Base-by-base conservation (phyloP, 2,113 vertebrate genomes). In the Lepisosteus osseus region DNA sequence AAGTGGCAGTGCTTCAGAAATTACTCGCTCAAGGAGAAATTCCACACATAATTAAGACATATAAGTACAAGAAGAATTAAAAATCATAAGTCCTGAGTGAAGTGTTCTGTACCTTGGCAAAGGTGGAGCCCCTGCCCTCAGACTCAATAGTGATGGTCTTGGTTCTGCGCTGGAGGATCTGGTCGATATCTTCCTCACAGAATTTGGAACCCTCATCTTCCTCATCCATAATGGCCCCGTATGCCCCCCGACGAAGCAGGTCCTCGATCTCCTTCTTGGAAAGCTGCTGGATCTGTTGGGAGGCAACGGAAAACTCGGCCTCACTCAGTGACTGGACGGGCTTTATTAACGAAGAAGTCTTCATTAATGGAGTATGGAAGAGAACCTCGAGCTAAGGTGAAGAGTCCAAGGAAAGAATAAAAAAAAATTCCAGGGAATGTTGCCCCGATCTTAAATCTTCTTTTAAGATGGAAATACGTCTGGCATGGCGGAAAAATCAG, bases 251-350 rank as follows among this genome's bases (percentile, higher is more conserved):
- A 61, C 97, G 86, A 86, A 99, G 86, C 75, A 99, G 85, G 72
- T 99, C 97, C 80, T 99, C 97, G 61, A 99, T 99, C 87, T 98
- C 97, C 79, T 98, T 99, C 88, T 99, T 99, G 1, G 97, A 99
- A 43, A 99, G 92, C 78, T 98, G 97, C 4, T 97, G 96, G 68
- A 91, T 92, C 85, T 96, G 79, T 88, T 90, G 71, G 59, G 41
- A 71, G 14, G 14, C 62, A 42, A 59, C 3, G 62, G 15, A 51
- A 9, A 1, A 29, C 29, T 29, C 29, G 29, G 47, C 5, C 47
- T 51, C 47, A 9, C 47, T 51, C 47, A 2, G 47, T 9, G 5
- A 51, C 47, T 6, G 47, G 47, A 51, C 47, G 47, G 47, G 47
- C 47, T 59, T 1, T 14, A 29, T 29, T 29, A 29, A 29, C 29